These are phyloP conservation scores for Coelopa frigida DNA, from an alignment of 1,140 invertebrate genomes.

Conservation along the genomic window DNA sequence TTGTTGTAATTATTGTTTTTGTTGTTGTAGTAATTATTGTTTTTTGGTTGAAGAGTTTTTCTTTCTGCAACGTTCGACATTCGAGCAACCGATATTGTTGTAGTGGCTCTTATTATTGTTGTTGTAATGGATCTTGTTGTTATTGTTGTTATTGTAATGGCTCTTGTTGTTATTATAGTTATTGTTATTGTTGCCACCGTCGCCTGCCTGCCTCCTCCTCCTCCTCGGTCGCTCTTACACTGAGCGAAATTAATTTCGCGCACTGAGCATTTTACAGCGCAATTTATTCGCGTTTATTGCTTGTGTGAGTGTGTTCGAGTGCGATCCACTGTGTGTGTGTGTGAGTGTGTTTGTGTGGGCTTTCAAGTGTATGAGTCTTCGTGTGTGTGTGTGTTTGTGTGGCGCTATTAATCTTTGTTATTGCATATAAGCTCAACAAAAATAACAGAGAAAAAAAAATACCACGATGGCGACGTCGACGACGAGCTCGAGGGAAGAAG, in stretches of 20 bases:
- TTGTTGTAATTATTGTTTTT: too few species aligned
- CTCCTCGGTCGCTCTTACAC: not conserved
- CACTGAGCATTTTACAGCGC: constrained; percentile 35
- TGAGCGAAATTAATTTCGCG: constrained; percentile 12
- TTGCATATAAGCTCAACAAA: constrained; percentile 20
- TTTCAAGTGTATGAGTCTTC: not conserved
- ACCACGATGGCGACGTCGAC: not conserved
- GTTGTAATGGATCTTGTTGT: not conserved
- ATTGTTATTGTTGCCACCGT: not conserved
- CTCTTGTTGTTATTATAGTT: constrained; percentile 4
- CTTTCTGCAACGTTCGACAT: too few species aligned
- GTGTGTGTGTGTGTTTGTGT: constrained; percentile 22
- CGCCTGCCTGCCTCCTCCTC: too few species aligned
- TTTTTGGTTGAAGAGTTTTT: too few species aligned
- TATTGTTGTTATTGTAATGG: not conserved
- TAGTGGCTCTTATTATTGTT: too few species aligned
- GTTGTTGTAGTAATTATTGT: too few species aligned
- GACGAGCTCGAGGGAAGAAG: too few species aligned
- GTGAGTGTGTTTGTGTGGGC: not conserved
- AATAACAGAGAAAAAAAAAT: constrained; percentile 6
- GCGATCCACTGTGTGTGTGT: not conserved
- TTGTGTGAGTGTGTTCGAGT: constrained; percentile 19
- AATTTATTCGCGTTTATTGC: constrained; percentile 44
- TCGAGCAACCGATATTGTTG: too few species aligned
- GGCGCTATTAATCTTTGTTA: constrained; percentile 44